Evolutionary conservation across 2,888 invertebrate genomes (phyloP), one percentile per base, ranked within the genome.

Genomic region (Dastarcus helophoroides): DNA sequence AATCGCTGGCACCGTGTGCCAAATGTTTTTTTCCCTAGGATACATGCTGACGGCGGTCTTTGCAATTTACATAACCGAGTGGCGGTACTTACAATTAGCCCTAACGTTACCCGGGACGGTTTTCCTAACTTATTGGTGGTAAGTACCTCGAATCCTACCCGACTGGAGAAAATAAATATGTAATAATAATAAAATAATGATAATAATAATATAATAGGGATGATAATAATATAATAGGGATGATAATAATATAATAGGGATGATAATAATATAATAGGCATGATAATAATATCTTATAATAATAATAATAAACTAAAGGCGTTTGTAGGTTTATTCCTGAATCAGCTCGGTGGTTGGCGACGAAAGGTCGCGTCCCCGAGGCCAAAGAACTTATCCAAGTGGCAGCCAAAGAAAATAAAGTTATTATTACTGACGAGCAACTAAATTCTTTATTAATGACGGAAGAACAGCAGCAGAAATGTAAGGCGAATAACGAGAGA

Each of bases 11-110:
- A 76, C 79, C 10, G 69, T 77, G 6, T 73, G 75, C 38, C 80
- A 80, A 61, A 72, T 76, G 62, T 82, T 81, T 59, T 82, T 81
- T 58, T 79, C 80, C 1, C 43, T 71, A 14, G 82, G 82, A 5
- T 80, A 74, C 47, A 71, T 81, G 59, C 57, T 79, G 37, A 74
- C 74, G 2, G 76, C 78, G 0, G 65, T 60, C 0, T 72, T 79
- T 48, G 80, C 78, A 2, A 76, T 75, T 53, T 68, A 68, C 36
- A 69, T 81, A 22, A 64, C 65, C 24, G 69, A 80, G 42, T 82
- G 81, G 81, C 65, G 78, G 44, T 64, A 64, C 47, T 61, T 82
- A 30, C 80, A 81, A 56, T 67, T 80, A 15, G 76, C 73, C 2
- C 59, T 81, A 19, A 79, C 80, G 1, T 47, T 79, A 24, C 81